These are phyloP conservation scores for Hiodon alosoides DNA, from an alignment of 2,113 vertebrate genomes.

Conservation along the genomic window DNA sequence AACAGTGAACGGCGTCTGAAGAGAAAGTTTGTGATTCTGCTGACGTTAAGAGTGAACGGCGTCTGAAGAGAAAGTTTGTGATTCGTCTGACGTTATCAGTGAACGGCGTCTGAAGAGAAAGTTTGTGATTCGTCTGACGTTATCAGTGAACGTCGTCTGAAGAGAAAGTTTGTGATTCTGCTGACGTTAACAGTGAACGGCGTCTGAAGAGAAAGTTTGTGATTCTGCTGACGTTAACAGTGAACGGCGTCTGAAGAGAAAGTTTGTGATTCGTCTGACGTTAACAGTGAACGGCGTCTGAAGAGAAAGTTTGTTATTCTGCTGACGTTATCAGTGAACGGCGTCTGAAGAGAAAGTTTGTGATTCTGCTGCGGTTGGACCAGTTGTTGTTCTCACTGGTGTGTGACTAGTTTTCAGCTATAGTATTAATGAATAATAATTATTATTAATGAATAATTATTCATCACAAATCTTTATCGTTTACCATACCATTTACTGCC, in stretches of 20 bases:
- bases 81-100: neutral
- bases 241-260: neutral
- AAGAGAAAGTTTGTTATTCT: neutral
- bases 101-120: neutral
- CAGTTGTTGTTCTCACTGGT: slow-evolving; percentile 71
- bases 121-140: neutral
- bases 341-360: neutral
- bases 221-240: no score
- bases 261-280: neutral
- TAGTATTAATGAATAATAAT: slow-evolving; percentile 85
- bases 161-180: neutral
- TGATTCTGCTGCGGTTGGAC: slow-evolving; percentile 21
- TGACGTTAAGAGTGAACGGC: neutral
- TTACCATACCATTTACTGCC: slow-evolving; percentile 75
- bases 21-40: neutral
- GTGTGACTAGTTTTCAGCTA: slow-evolving; percentile 77
- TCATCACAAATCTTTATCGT: slow-evolving; percentile 80
- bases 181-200: neutral
- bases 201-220: neutral
- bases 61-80: neutral
- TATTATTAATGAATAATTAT: slow-evolving; percentile 85
- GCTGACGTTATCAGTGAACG: neutral
- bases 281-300: neutral
- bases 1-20: neutral
- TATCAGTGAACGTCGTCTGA: neutral